Evolutionary conservation across 1,140 invertebrate species (phyloP).

Genomic region (Drosophila arizonae): DNA sequence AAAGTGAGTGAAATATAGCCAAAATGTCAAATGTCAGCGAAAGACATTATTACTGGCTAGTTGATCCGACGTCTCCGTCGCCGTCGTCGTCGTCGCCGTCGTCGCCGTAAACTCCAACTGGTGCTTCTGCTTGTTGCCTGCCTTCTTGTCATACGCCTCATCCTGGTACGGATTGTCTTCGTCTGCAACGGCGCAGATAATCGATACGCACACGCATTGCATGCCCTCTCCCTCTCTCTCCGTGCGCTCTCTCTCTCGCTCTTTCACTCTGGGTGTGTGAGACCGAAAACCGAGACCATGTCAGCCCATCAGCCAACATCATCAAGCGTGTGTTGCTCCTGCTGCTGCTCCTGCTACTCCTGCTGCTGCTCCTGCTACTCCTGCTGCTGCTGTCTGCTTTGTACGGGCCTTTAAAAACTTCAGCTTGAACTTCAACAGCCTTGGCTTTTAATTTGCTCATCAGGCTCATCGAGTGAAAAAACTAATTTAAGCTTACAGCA

Average conservation of each 20-base stretch:
- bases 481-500: neutral
- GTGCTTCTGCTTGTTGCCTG: neutral
- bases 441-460: conserved; percentile 1
- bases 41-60: conserved; percentile 81
- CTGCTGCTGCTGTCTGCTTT: neutral
- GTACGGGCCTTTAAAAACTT: conserved; percentile 1
- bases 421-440: too few relatives aligned
- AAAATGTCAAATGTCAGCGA: conserved; percentile 81
- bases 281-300: conserved; percentile 13
- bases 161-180: conserved; percentile 58
- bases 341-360: too few relatives aligned
- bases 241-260: neutral
- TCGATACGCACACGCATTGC: conserved; percentile 63
- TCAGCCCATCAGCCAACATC: conserved; percentile 14
- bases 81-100: conserved; percentile 7
- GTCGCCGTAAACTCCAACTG: neutral
- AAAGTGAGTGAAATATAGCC: conserved; percentile 81
- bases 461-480: neutral
- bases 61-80: conserved; percentile 63
- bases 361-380: neutral
- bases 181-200: conserved; percentile 67
- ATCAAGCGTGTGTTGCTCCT: conserved; percentile 3
- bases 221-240: neutral
- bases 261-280: neutral
- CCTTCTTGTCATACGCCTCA: conserved; percentile 3